Evolutionary conservation across 2,113 vertebrate genomes (phyloP).

Genomic region (Prolemur simus): DNA sequence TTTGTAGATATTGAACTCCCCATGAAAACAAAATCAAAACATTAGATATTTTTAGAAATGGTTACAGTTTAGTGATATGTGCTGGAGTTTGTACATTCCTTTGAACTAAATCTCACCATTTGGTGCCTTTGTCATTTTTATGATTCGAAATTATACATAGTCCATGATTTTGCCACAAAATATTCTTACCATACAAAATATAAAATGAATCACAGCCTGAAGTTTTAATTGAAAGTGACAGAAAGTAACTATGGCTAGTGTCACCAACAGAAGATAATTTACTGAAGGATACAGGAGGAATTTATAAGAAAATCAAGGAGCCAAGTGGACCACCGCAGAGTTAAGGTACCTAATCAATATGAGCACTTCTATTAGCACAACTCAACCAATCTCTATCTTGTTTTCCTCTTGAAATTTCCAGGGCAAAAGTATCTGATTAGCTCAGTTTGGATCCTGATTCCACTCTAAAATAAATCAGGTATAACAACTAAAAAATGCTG

Average conservation of each 20-base stretch:
- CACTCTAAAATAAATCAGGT: background rate
- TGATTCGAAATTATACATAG: background rate
- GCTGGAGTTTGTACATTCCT: background rate
- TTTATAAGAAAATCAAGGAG: background rate
- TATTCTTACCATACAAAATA: background rate
- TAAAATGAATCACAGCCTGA: slow-evolving; percentile 39
- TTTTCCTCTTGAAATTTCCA: background rate
- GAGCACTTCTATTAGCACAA: background rate
- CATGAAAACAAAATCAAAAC: background rate
- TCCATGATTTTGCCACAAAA: background rate
- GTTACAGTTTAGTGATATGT: background rate
- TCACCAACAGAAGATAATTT: background rate
- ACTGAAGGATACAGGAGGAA: background rate
- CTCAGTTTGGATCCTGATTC: background rate
- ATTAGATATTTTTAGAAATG: background rate
- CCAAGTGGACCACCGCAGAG: background rate
- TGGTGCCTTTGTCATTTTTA: background rate
- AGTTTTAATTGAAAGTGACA: background rate
- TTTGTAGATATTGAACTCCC: background rate
- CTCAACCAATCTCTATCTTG: background rate
- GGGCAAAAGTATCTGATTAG: background rate
- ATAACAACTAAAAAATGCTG: background rate
- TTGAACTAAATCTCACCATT: background rate
- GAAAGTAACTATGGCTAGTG: background rate
- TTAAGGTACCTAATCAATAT: background rate